Evolutionary conservation across 2,888 invertebrate species (phyloP).

Genomic region (Parapristionchus giblindavisi): DNA sequence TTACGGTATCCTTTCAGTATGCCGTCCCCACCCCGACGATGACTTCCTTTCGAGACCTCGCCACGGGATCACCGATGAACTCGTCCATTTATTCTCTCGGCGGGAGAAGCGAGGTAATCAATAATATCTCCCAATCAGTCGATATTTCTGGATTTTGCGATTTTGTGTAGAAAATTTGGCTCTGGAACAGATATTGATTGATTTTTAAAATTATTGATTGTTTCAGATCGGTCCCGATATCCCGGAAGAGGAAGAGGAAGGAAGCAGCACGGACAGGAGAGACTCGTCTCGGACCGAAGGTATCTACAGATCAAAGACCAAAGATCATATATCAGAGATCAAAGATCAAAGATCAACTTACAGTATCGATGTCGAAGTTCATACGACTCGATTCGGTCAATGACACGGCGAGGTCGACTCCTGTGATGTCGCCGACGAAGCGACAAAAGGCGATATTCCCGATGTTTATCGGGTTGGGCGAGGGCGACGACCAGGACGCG

Average conservation of each 20-base stretch:
- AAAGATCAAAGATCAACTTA: background rate
- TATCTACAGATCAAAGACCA: background rate
- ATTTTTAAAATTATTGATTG: background rate
- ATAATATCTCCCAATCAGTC: background rate
- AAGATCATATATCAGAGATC: no score
- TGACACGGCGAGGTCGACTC: conserved; percentile 12
- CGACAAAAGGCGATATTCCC: conserved; percentile 58
- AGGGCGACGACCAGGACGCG: conserved; percentile 34
- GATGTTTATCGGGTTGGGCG: conserved; percentile 64
- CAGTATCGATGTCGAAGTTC: conserved; percentile 52
- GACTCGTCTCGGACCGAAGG: conserved; percentile 31
- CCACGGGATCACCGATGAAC: conserved; percentile 53
- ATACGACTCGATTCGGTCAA: conserved; percentile 52
- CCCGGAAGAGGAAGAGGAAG: conserved; percentile 53
- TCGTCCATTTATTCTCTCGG: conserved; percentile 51
- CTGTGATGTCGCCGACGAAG: conserved; percentile 35
- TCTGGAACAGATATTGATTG: background rate
- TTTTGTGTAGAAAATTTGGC: background rate
- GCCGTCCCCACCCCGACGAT: conserved; percentile 49
- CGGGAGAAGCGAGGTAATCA: conserved; percentile 47
- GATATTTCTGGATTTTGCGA: background rate
- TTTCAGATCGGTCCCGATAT: conserved; percentile 46
- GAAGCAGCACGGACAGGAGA: background rate
- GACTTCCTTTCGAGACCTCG: conserved; percentile 65
- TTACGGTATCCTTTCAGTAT: conserved; percentile 25